phyloP scores from a whole-genome alignment of 2,888 invertebrate genomes.

The Onchidella celtica region DNA sequence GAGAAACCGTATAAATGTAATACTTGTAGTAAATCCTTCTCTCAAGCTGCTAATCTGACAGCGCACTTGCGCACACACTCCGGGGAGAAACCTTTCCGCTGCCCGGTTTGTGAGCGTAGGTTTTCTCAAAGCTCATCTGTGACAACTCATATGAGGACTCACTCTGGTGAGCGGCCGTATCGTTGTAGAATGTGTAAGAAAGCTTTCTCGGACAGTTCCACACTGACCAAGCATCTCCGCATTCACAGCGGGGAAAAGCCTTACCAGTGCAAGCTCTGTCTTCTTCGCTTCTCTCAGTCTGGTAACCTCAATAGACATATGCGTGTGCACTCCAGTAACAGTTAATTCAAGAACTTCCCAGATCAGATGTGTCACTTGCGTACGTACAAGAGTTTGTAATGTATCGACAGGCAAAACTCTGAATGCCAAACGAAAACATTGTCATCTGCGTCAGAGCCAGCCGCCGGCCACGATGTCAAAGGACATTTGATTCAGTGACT shows the following conservation, averaged over 20 bases:
- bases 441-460: too few species aligned
- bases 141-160: constrained; percentile 99
- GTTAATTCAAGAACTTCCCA: not conserved
- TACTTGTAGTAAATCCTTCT: constrained; percentile 95
- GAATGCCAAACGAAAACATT: too few species aligned
- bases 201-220: constrained; percentile 99
- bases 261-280: constrained; percentile 97
- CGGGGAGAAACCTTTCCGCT: constrained; percentile 98
- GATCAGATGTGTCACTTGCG: too few species aligned
- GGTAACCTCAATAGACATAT: constrained; percentile 99
- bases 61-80: constrained; percentile 97
- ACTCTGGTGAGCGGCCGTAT: constrained; percentile 99
- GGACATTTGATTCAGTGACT: too few species aligned
- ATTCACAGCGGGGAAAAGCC: constrained; percentile 92
- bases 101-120: constrained; percentile 96
- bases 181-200: constrained; percentile 97
- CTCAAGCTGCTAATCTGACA: constrained; percentile 98
- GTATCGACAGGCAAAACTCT: too few species aligned
- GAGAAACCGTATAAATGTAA: constrained; percentile 89
- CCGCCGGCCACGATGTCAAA: too few species aligned
- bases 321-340: constrained; percentile 89
- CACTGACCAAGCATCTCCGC: constrained; percentile 96
- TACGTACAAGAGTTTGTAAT: too few species aligned
- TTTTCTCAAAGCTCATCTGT: constrained; percentile 97
- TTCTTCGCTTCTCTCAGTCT: constrained; percentile 97